Base-by-base conservation (phyloP, 35 echinoderm and acorn worm species). In the Apostichopus japonicus region DNA sequence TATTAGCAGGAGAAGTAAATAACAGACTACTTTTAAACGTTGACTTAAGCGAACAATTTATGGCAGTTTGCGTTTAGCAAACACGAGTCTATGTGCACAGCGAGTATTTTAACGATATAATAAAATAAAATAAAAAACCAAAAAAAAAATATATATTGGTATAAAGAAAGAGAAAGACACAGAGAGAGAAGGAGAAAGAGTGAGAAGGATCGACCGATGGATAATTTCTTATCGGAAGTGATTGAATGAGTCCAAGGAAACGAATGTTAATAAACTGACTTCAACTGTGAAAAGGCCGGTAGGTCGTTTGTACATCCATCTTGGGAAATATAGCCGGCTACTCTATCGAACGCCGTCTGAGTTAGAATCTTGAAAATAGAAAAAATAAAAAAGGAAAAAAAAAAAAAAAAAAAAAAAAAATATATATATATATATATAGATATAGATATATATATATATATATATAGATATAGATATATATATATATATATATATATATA, bases 231-330 rank as follows among this genome's bases (percentile, higher is more conserved):
- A 17, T 58, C 81, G 81, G 81, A 84, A 84, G 57, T 54, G 81
- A 59, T 84, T 84, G 54, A 84, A 84, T 84, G 17, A 84, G 56
- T 84, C 57, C 57, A n/a, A 22, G 15, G 55, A 84, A 84, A 84
- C 81, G 57, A 84, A 84, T 84, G 81, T 84, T 84, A 84, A 84
- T 84, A 59, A 84, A 54, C 56, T 6, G 17, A 23, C 56, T 57
- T 59, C 33, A 16, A 57, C 7, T 19, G 71, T 1, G 6, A 19
- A 73, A 73, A 73, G 71, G 71, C 71, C 71, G 22, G n/a, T 17
- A 73, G 21, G 21, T 19, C 71, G 71, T 73, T 73, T 33, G 27
- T 33, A 33, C 71, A 73, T 6, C 16, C 15, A 19, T 73, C 71
- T 19, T 24, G 71, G 21, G 71, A 73, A 19, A 73, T 17, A 73